phyloP scores from a whole-genome alignment of 30 jellyfish, hydroid and myxozoan genomes.

The Sanderia malayensis region DNA sequence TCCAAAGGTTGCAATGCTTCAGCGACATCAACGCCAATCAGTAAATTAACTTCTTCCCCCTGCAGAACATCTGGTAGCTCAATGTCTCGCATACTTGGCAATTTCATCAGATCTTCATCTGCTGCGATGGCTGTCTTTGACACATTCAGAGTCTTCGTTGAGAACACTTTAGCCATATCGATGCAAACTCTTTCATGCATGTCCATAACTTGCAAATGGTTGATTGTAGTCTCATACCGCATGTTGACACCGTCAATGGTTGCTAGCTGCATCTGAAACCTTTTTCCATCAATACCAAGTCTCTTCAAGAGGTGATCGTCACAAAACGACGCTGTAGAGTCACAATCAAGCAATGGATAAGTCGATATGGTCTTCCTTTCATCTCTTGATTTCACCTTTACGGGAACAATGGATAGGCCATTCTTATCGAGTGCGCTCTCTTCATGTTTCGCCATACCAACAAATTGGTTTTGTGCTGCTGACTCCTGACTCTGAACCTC shows the following conservation, averaged over 20 bases:
- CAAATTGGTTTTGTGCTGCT: no score
- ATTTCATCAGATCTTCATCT: background rate
- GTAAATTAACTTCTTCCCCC: background rate
- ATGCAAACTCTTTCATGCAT: background rate
- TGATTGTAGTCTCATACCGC: background rate
- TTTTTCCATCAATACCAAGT: background rate
- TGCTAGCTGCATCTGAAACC: constrained; percentile 1
- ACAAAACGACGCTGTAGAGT: no score
- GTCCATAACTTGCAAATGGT: constrained; percentile 1
- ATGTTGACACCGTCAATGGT: background rate
- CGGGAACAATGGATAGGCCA: no score
- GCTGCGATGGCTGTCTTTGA: background rate
- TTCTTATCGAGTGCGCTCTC: no score
- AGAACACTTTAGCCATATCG: background rate
- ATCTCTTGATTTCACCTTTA: no score
- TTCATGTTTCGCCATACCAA: no score
- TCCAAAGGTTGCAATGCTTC: constrained; percentile 1
- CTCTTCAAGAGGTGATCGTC: background rate
- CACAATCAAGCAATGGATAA: no score
- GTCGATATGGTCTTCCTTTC: no score
- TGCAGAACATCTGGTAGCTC: background rate
- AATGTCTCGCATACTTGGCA: background rate
- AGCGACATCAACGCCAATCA: background rate
- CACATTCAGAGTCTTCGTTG: background rate
- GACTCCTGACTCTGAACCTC: no score